These are phyloP conservation scores for Pantherophis guttatus DNA, from an alignment of 2,113 vertebrate genomes.

Conservation along the genomic window DNA sequence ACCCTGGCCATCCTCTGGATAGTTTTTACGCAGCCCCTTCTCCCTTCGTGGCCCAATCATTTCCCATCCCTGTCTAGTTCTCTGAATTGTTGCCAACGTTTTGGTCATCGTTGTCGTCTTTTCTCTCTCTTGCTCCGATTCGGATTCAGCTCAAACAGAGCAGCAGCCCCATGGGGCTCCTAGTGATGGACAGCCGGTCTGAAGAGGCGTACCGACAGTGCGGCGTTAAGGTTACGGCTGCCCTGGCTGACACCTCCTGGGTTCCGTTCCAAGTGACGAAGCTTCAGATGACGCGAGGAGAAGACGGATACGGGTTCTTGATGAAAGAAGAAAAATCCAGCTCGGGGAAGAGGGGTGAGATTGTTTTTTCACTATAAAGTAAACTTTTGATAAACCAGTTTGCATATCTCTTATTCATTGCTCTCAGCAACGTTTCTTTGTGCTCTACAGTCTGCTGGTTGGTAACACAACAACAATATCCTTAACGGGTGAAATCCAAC, in stretches of 20 bases:
- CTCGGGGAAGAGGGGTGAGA: constrained; percentile 71
- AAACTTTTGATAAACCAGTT: no score
- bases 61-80: background rate
- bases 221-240: constrained; percentile 75
- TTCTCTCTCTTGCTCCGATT: background rate
- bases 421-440: no score
- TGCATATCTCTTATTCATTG: no score
- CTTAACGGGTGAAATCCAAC: no score
- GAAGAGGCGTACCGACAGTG: constrained; percentile 73
- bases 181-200: constrained; percentile 80
- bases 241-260: constrained; percentile 73
- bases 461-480: no score
- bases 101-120: background rate
- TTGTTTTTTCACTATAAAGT: no score
- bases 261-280: constrained; percentile 78
- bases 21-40: background rate
- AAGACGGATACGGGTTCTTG: constrained; percentile 85
- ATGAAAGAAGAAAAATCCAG: constrained; percentile 80
- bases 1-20: background rate
- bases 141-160: constrained; percentile 77
- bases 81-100: background rate
- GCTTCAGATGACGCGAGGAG: constrained; percentile 77
- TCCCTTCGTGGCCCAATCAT: background rate
- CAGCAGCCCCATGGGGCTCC: constrained; percentile 73
- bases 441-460: no score